Percentiles rank a stretch among this genome's conserved stretches.
phyloP scores from a whole-genome alignment of 1,140 invertebrate species.

The Parapsyche elsis region DNA sequence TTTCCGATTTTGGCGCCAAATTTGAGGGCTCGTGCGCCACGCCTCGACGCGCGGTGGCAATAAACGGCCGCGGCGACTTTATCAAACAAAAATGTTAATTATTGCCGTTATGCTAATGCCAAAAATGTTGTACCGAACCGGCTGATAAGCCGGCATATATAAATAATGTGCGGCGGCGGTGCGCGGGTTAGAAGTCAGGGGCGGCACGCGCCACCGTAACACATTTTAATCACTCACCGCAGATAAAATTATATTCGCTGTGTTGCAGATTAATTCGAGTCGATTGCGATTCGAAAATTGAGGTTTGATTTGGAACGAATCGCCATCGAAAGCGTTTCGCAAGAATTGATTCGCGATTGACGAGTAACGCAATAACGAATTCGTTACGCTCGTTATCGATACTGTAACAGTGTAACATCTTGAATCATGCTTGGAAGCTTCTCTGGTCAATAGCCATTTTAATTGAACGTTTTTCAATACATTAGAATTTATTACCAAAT shows the following conservation, averaged over 20 bases:
- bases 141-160: slow-evolving; percentile 55
- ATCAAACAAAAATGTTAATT: slow-evolving; percentile 56
- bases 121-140: slow-evolving; percentile 55
- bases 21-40: slow-evolving; percentile 33
- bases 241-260: too few relatives aligned
- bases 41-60: slow-evolving; percentile 50
- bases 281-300: background rate
- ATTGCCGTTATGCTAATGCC: slow-evolving; percentile 56
- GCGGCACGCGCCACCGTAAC: background rate
- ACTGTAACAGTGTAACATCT: background rate
- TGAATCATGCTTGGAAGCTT: background rate
- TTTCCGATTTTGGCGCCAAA: background rate
- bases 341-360: too few relatives aligned
- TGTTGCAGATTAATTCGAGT: background rate
- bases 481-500: too few relatives aligned
- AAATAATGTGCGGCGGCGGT: slow-evolving; percentile 47
- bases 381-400: background rate
- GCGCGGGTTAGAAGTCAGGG: background rate
- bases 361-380: background rate
- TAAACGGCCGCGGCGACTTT: slow-evolving; percentile 49
- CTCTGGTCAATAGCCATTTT: background rate
- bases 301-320: background rate
- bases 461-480: background rate
- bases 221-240: background rate
- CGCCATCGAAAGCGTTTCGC: too few relatives aligned